Evolutionary conservation across 2,113 vertebrate genomes (phyloP).

Genomic region (Nothocercus nigrocapillus): DNA sequence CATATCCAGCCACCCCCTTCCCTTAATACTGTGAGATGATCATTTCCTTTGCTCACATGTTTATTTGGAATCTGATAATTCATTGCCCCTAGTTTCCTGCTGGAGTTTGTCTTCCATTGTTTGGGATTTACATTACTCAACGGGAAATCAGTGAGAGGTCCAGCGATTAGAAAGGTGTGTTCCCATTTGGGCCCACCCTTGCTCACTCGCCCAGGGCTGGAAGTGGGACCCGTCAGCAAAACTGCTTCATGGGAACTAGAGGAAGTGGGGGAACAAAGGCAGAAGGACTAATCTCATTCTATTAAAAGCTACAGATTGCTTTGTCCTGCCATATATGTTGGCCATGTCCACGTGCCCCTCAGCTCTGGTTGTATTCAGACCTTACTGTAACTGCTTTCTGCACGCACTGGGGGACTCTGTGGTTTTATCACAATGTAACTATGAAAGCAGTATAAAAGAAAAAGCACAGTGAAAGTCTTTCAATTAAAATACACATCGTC

Average conservation of each 20-base stretch:
- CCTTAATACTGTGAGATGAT: slow-evolving; percentile 1
- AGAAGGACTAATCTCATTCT: not conserved
- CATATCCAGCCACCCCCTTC: not conserved
- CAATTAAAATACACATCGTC: not conserved
- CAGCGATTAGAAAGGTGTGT: slow-evolving; percentile 58
- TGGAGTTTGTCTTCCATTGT: slow-evolving; percentile 66
- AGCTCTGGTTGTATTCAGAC: not conserved
- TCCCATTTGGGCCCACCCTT: slow-evolving; percentile 28
- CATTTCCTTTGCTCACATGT: slow-evolving; percentile 32
- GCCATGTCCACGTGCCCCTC: not conserved
- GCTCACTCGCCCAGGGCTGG: not conserved
- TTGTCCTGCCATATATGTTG: rapidly evolving
- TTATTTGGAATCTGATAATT: slow-evolving; percentile 67
- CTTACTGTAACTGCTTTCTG: not conserved
- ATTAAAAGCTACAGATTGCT: not conserved
- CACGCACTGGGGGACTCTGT: not conserved
- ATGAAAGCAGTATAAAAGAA: not conserved
- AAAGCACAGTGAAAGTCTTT: not conserved
- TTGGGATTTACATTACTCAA: slow-evolving; percentile 63
- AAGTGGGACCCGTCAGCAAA: not conserved
- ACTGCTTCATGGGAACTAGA: not conserved
- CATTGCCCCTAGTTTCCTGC: slow-evolving; percentile 58
- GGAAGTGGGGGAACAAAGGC: not conserved
- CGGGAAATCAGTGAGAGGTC: slow-evolving; percentile 61
- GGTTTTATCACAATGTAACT: not conserved